Base-by-base conservation (phyloP, 2,797 vertebrate genomes). In the Crenuchus spilurus region DNA sequence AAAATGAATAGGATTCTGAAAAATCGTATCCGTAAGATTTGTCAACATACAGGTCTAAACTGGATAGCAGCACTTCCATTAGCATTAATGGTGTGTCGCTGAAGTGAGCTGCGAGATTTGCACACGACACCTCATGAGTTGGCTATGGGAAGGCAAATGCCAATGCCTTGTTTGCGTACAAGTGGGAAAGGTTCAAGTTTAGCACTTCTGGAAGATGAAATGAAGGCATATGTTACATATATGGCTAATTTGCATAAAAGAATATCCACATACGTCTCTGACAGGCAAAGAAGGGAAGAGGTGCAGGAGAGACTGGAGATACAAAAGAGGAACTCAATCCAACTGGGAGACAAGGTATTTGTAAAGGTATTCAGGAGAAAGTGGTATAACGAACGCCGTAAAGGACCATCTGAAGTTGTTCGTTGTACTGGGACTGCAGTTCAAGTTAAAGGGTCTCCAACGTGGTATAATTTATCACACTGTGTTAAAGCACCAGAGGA, bases 121-220 rank as follows among this genome's bases (percentile, higher is more conserved):
- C 52, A 55, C 31, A 55, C 16, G 52, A 55, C 52, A 55, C 52
- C 52, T 55, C 26, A 55, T 55, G 52, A 55, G 52, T 55, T 55
- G 52, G 22, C 31, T 55, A 55, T 11, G 10, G 52, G 52, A 55
- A 30, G 24, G 16, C 52, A 7, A 31, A 55, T 55, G 26, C 26
- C 52, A 31, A 55, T 8, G 4, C 52, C 52, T 8, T 35, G 3
- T 35, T 35, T 35, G 33, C 33, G 8, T 35, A 35, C 33, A 35
- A 35, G 33, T 35, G 33, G 33, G 8, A 35, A 35, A 8, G 33
- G 33, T 35, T 8, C 33, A 35, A 35, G 42, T n/a, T 22, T 49
- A n/a, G 46, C 46, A 3, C 46, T 49, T 49, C 18, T 49, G 6
- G 46, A 49, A 49, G 46, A 49, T 49, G 46, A 49, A 22, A 49